Base-by-base conservation (phyloP, 1,140 invertebrate species). In the Drosophila kanapiae region DNA sequence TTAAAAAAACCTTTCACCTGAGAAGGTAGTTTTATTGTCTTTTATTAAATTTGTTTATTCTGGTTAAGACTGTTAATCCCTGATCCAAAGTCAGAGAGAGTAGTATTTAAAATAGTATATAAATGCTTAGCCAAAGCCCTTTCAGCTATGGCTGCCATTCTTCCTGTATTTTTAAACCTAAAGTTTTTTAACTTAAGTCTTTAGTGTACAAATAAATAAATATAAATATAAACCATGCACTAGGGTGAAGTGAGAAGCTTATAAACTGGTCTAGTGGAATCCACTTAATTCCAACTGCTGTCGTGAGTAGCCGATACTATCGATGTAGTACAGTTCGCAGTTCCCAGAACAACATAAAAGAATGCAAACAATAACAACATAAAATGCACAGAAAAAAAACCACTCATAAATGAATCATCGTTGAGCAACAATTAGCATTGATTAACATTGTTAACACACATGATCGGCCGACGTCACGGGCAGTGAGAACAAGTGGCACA, bases 311-410 rank as follows among this genome's bases (percentile, higher is more conserved):
- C 11, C 51, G 33, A 54, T 54, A 54, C 33, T 54, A 54, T 54
- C 33, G 51, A 14, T 16, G 33, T 13, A 9, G 23, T 23, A 23
- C 38, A 23, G 33, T 38, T 40, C 18, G 11, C 10, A 9, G 38
- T 58, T 58, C 14, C 11, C 23, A 69, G 80, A 69, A 83, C 67
- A 69, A 82, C 76, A 82, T 78, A 85, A 71, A 76, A 83, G 74
- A 83, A 83, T 70, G 53, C 61, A 72, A 84, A 47, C 81, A 80
- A 81, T 78, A 82, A 71, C 63, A 70, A 70, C 81, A 78, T 84
- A 84, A 84, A 70, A 56, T 38, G 40, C 33, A 40, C 18, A 38
- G 35, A 16, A 18, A 35, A 14, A 10, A 35, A 53, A 56, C 23
- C 23, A 38, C 53, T 6, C 8, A 35, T 49, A 47, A 67, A 71